Percentiles rank a stretch among this genome's conserved stretches.
phyloP scores from a whole-genome alignment of 92 coral and sea anemone species.

The Micromussa lordhowensis region DNA sequence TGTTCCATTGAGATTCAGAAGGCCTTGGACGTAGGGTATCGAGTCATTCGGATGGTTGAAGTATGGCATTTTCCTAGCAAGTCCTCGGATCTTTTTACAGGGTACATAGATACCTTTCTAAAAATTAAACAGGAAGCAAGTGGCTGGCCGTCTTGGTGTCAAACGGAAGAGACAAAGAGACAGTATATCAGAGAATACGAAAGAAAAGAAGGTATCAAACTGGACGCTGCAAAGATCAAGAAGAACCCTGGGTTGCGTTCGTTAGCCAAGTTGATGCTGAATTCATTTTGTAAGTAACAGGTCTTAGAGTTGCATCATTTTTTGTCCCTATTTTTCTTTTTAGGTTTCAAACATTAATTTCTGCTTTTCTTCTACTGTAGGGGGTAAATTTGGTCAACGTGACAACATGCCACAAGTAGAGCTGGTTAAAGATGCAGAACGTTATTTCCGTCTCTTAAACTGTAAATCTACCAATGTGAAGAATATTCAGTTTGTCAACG shows the following conservation, averaged over 20 bases:
- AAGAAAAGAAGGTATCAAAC: conserved; percentile 53
- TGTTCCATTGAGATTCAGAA: no score
- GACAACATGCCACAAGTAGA: no score
- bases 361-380: no score
- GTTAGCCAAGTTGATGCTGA: no score
- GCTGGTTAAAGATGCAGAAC: conserved; percentile 46
- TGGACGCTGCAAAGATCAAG: no score
- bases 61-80: conserved; percentile 62
- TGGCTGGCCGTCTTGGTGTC: conserved; percentile 54
- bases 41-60: conserved; percentile 16
- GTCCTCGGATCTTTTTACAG: conserved; percentile 39
- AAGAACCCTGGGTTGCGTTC: no score
- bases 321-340: no score
- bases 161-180: conserved; percentile 44
- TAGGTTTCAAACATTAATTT: no score
- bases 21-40: conserved; percentile 61
- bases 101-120: conserved; percentile 61
- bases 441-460: conserved; percentile 50
- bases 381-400: no score
- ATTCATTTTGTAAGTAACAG: no score
- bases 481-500: conserved; percentile 55
- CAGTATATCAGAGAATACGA: conserved; percentile 44
- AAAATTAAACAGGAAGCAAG: conserved; percentile 67
- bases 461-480: conserved; percentile 36
- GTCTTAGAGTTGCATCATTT: no score